Evolutionary conservation across 2,797 vertebrate species (phyloP).

Genomic region (Microhierax caerulescens): DNA sequence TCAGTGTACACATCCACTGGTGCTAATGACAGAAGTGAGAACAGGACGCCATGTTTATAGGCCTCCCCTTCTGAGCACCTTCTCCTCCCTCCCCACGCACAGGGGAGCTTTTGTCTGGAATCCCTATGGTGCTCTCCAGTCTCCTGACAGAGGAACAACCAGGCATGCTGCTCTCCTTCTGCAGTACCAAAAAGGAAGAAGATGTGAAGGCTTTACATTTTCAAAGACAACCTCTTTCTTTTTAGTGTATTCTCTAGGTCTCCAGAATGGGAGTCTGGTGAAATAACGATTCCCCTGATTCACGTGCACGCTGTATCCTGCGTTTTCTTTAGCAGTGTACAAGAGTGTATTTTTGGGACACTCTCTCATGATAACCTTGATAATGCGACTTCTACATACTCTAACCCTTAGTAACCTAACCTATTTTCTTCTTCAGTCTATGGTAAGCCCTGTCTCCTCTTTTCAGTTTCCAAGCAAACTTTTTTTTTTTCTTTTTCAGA

Average conservation of each 20-base stretch:
- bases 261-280: not conserved
- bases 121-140: not conserved
- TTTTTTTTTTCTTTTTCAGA: not conserved
- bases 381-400: not conserved
- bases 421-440: not conserved
- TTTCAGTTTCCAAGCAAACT: not conserved
- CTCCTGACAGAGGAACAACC: not conserved
- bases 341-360: not conserved
- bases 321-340: not conserved
- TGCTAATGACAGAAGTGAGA: not conserved
- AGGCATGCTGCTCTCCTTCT: not conserved
- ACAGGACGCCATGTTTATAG: not conserved
- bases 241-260: not conserved
- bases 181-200: not conserved
- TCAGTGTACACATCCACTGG: not conserved
- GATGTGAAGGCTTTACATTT: not conserved
- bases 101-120: not conserved
- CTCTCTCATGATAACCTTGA: not conserved
- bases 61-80: not conserved
- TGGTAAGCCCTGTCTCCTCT: not conserved
- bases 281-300: not conserved
- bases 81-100: not conserved
- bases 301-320: not conserved
- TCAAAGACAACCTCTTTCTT: slow-evolving; percentile 21
- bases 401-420: not conserved